Percentiles rank a stretch among this genome's conserved stretches.
phyloP scores from a whole-genome alignment of 2,888 invertebrate species.

The Colostygia pectinataria region DNA sequence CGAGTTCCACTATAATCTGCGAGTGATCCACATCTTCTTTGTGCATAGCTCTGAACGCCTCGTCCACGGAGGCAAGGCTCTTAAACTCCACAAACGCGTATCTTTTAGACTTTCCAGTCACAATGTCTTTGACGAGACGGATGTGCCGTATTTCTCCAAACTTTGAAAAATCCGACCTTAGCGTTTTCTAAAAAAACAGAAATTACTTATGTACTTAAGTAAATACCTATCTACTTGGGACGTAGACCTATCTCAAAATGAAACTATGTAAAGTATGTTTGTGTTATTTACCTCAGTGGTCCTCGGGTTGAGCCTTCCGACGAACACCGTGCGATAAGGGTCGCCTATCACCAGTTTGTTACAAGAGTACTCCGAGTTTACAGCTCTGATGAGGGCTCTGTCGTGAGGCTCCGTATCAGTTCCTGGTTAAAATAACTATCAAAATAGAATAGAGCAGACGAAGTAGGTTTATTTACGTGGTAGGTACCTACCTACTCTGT shows the following conservation, averaged over 20 bases:
- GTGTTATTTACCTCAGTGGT: slow-evolving; percentile 77
- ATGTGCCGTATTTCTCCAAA: slow-evolving; percentile 86
- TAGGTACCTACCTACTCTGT: no score
- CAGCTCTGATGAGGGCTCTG: slow-evolving; percentile 87
- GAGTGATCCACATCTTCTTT: slow-evolving; percentile 85
- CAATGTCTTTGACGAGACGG: slow-evolving; percentile 88
- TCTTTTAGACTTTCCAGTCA: slow-evolving; percentile 91
- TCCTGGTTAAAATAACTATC: slow-evolving; percentile 46
- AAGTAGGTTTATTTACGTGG: no score
- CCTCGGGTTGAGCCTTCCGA: slow-evolving; percentile 87
- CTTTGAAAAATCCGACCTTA: slow-evolving; percentile 82
- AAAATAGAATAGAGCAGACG: neutral
- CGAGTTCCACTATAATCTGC: slow-evolving; percentile 88
- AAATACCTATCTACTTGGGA: no score
- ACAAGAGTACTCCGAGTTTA: slow-evolving; percentile 85
- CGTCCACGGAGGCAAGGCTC: slow-evolving; percentile 81
- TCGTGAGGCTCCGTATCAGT: slow-evolving; percentile 93
- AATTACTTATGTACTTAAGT: no score
- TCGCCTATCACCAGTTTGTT: slow-evolving; percentile 86
- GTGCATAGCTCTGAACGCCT: slow-evolving; percentile 84
- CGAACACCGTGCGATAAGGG: slow-evolving; percentile 88
- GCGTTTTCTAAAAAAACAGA: slow-evolving; percentile 68
- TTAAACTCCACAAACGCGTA: slow-evolving; percentile 94
- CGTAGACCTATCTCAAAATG: no score
- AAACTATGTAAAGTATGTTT: no score